phyloP scores from a whole-genome alignment of 1,140 invertebrate species.

The Halesus radiatus region DNA sequence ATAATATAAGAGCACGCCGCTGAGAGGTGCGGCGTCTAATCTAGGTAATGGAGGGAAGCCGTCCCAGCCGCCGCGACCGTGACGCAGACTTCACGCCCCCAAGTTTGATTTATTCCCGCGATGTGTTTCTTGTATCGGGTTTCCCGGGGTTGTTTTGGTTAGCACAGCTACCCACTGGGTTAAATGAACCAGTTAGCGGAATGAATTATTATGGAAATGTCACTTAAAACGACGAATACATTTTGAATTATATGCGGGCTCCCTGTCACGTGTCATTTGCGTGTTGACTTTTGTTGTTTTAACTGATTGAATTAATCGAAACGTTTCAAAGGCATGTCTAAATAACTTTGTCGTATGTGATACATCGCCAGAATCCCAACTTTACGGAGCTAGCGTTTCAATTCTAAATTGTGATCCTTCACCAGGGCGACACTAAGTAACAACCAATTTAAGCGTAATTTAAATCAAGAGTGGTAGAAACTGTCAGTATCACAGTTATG shows the following conservation, averaged over 20 bases:
- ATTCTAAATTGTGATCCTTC: neutral
- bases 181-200: constrained; percentile 47
- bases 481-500: no score
- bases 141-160: constrained; percentile 10
- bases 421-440: no score
- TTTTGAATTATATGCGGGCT: constrained; percentile 8
- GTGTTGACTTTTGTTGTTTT: neutral
- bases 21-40: no score
- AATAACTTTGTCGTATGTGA: neutral
- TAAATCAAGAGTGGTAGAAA: no score
- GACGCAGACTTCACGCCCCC: constrained; percentile 34
- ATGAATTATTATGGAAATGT: constrained; percentile 44
- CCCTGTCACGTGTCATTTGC: neutral
- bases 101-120: constrained; percentile 51
- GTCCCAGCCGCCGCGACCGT: neutral
- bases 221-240: constrained; percentile 21
- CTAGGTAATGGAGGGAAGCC: no score
- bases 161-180: constrained; percentile 46
- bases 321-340: neutral
- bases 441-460: no score
- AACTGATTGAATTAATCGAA: neutral
- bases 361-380: neutral
- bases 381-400: neutral
- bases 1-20: no score
- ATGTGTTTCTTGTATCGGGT: constrained; percentile 47